Conservation (phyloP, 2,888 invertebrate genomes). For the Spilarctia lutea region DNA sequence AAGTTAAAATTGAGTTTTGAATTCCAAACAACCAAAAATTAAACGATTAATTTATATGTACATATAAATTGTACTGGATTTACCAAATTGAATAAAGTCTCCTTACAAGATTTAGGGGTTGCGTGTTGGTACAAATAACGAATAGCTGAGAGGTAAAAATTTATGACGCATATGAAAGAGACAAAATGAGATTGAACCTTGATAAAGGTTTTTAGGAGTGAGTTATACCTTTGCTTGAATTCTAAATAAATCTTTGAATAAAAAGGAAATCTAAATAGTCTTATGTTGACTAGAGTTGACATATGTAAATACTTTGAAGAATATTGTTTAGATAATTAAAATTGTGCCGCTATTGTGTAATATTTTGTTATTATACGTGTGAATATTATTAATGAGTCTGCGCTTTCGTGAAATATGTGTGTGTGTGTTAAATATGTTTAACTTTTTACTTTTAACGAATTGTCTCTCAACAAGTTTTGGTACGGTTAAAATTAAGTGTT, state of each 20-base stretch:
- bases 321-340: neutral
- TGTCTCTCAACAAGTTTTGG: neutral
- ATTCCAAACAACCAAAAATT: neutral
- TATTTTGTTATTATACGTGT: neutral
- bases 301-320: neutral
- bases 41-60: neutral
- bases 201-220: slow-evolving; percentile 21
- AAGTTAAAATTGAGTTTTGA: neutral
- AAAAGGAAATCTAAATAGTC: no score
- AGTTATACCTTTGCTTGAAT: neutral
- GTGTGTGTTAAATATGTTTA: neutral
- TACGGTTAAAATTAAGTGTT: neutral
- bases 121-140: slow-evolving; percentile 22
- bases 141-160: slow-evolving; percentile 25
- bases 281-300: neutral
- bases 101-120: neutral
- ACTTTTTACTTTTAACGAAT: neutral
- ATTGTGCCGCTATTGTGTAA: neutral
- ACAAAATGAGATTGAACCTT: slow-evolving; percentile 31
- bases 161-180: slow-evolving; percentile 31
- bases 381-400: slow-evolving; percentile 1
- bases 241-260: neutral
- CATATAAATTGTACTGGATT: neutral
- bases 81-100: neutral
- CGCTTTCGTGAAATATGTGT: neutral